A percentile compares a stretch with the other conserved stretches of the same genome.
phyloP scores from a whole-genome alignment of 92 coral and sea anemone species.

The Virgularia gustaviana region DNA sequence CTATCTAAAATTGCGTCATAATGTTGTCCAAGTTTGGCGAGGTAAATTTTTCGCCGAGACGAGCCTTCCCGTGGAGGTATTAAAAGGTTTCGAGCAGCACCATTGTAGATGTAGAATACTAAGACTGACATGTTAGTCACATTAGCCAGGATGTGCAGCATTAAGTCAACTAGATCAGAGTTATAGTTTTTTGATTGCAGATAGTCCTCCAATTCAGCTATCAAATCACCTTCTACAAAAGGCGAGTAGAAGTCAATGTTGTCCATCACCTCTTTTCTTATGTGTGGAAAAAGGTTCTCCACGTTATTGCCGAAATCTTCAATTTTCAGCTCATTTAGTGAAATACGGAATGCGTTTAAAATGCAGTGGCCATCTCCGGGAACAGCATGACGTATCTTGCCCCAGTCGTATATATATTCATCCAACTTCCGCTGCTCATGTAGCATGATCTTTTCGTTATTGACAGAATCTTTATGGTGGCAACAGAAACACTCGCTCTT shows the following conservation, averaged over 20 bases:
- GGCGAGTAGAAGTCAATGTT: slow-evolving; percentile 38
- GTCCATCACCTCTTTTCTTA: slow-evolving; percentile 30
- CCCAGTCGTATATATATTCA: slow-evolving; percentile 27
- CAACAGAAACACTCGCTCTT: slow-evolving; percentile 38
- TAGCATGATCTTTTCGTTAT: not conserved
- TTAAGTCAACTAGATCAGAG: slow-evolving; percentile 26
- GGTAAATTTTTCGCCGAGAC: slow-evolving; percentile 24
- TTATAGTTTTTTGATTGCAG: slow-evolving; percentile 27
- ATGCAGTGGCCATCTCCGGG: slow-evolving; percentile 55
- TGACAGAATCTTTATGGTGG: slow-evolving; percentile 4
- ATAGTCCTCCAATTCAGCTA: slow-evolving; percentile 28
- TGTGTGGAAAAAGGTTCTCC: not conserved
- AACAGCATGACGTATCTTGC: slow-evolving; percentile 36
- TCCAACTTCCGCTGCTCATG: slow-evolving; percentile 5
- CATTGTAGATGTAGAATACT: slow-evolving; percentile 32
- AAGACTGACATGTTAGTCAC: slow-evolving; percentile 34
- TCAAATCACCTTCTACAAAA: slow-evolving; percentile 37
- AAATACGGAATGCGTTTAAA: slow-evolving; percentile 17
- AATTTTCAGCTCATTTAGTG: slow-evolving; percentile 11
- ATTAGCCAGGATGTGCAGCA: slow-evolving; percentile 31
- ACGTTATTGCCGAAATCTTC: not conserved
- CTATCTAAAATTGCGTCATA: slow-evolving; percentile 40
- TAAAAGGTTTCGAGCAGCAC: slow-evolving; percentile 24
- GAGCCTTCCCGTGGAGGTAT: slow-evolving; percentile 26
- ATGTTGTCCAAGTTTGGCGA: slow-evolving; percentile 49